Conservation (phyloP, 1,140 invertebrate genomes). For the Aphelinus atriplicis region DNA sequence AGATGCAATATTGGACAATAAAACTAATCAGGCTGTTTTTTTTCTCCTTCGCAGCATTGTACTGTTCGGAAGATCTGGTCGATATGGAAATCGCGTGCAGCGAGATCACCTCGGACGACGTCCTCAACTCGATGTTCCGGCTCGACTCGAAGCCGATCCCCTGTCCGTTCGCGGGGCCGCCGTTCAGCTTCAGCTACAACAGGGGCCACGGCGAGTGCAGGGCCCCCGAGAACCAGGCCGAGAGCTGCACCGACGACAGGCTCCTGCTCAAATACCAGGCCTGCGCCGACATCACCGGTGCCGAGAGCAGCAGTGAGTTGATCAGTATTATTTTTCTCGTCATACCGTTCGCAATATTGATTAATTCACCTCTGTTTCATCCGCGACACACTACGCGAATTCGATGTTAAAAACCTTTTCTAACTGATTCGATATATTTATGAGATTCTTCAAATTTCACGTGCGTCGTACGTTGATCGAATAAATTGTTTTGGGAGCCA, state of each 20-base stretch:
- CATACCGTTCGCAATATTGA: no score
- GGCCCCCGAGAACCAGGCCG: constrained; percentile 69
- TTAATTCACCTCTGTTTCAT: no score
- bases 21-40: not conserved
- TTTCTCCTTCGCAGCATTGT: constrained; percentile 32
- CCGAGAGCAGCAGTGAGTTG: constrained; percentile 66
- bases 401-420: not conserved
- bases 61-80: constrained; percentile 17
- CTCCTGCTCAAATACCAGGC: constrained; percentile 74
- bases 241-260: constrained; percentile 73
- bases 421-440: not conserved
- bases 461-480: no score
- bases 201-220: constrained; percentile 71
- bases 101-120: constrained; percentile 76
- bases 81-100: constrained; percentile 61
- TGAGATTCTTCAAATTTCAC: no score
- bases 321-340: no score
- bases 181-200: constrained; percentile 83
- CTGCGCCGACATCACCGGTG: constrained; percentile 71
- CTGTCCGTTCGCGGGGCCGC: constrained; percentile 79
- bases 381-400: no score
- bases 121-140: constrained; percentile 79
- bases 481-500: no score
- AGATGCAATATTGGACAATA: no score
- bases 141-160: constrained; percentile 73